phyloP scores from a whole-genome alignment of 2,888 invertebrate genomes.

The Cotesia congregata region DNA sequence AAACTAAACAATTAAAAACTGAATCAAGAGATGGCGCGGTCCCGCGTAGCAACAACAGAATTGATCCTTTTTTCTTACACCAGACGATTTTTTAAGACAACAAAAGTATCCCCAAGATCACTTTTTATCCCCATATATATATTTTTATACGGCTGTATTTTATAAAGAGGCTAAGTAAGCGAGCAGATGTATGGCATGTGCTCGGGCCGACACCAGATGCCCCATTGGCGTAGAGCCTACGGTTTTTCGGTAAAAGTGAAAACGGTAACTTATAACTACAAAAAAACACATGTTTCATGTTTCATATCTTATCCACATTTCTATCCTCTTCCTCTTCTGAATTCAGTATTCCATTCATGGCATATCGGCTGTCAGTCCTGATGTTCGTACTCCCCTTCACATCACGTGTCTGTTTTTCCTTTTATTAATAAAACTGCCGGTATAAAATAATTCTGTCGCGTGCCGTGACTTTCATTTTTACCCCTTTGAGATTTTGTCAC shows the following conservation, averaged over 20 bases:
- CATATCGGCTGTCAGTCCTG: neutral
- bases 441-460: constrained; percentile 35
- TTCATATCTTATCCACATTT: neutral
- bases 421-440: constrained; percentile 16
- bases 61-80: constrained; percentile 56
- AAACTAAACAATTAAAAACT: neutral
- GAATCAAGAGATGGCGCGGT: constrained; percentile 14
- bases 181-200: constrained; percentile 70
- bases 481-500: neutral
- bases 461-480: constrained; percentile 30
- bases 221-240: constrained; percentile 64
- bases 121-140: neutral
- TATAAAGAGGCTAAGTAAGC: constrained; percentile 47
- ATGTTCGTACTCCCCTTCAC: neutral
- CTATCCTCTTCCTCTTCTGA: neutral
- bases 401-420: neutral
- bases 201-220: constrained; percentile 65
- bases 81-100: constrained; percentile 60
- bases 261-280: constrained; percentile 16
- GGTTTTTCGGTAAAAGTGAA: constrained; percentile 16
- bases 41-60: constrained; percentile 57
- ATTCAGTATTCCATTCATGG: neutral
- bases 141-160: neutral
- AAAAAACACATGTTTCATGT: constrained; percentile 5
- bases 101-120: constrained; percentile 55